phyloP scores from a whole-genome alignment of 2,113 vertebrate species.

The Sylvilagus bachmani region DNA sequence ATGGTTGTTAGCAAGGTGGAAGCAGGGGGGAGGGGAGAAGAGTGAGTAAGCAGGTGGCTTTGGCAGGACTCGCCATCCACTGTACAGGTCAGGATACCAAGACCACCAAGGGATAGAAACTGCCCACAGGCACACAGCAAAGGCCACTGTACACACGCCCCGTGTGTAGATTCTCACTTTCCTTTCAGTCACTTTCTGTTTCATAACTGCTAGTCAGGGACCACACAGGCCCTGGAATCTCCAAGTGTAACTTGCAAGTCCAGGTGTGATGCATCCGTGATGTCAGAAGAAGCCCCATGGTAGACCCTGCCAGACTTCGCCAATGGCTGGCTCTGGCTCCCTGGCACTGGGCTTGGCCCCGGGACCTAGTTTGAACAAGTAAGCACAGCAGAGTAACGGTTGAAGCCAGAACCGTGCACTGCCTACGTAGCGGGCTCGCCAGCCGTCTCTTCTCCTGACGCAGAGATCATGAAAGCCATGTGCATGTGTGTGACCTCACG shows the following conservation, averaged over 20 bases:
- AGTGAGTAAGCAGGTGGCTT: no score
- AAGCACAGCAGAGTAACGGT: neutral
- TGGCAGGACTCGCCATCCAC: neutral
- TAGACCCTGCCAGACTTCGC: neutral
- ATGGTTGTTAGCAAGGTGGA: no score
- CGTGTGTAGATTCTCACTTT: neutral
- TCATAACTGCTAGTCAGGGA: neutral
- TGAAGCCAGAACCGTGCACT: neutral
- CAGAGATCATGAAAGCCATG: neutral
- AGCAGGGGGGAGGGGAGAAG: no score
- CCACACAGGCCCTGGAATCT: no score
- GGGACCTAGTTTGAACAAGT: neutral
- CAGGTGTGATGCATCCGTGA: neutral
- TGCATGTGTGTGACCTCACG: neutral
- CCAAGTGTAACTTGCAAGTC: neutral
- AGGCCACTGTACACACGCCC: fast-evolving
- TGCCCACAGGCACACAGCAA: no score
- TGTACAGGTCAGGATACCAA: neutral
- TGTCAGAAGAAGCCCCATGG: neutral
- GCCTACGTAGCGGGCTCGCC: neutral
- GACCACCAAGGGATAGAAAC: neutral
- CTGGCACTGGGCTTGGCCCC: neutral
- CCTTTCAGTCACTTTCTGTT: neutral
- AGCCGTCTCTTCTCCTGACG: neutral
- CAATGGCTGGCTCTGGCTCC: neutral